Percentiles rank a stretch among this genome's conserved stretches.
phyloP scores from a whole-genome alignment of 1,140 invertebrate genomes.

The Orius laevigatus region DNA sequence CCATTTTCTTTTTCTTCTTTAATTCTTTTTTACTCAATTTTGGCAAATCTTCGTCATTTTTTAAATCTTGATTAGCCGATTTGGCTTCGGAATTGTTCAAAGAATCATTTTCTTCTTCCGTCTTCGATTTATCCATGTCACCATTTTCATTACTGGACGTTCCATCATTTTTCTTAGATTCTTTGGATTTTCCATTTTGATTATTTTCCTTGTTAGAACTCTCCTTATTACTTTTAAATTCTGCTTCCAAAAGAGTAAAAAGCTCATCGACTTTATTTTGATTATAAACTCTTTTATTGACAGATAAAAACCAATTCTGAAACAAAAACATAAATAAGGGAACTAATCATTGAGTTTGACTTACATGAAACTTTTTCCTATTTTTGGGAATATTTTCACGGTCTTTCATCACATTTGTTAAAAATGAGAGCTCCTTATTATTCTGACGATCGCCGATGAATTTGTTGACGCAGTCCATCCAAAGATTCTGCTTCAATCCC shows the following conservation, averaged over 20 bases:
- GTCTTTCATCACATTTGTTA: background rate
- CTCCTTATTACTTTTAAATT: background rate
- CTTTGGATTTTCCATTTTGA: background rate
- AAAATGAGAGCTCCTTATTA: background rate
- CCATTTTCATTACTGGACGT: no score
- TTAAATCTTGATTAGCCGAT: background rate
- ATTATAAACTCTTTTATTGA: no score
- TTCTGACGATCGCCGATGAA: background rate
- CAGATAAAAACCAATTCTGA: background rate
- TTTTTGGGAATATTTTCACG: slow-evolving; percentile 8
- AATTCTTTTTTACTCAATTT: slow-evolving; percentile 10
- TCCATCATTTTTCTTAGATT: background rate
- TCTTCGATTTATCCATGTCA: background rate
- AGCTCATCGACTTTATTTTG: background rate
- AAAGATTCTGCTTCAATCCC: slow-evolving; percentile 9
- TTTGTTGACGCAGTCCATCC: slow-evolving; percentile 3
- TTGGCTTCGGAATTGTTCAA: background rate
- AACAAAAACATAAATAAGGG: background rate
- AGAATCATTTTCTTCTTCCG: background rate
- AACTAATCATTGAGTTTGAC: background rate
- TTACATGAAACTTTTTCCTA: slow-evolving; percentile 13
- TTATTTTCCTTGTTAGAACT: background rate
- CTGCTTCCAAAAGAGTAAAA: background rate
- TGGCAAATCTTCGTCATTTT: background rate
- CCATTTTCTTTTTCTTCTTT: slow-evolving; percentile 8